Evolutionary conservation across 1,140 invertebrate species (phyloP).

Genomic region (Monochamus saltuarius): DNA sequence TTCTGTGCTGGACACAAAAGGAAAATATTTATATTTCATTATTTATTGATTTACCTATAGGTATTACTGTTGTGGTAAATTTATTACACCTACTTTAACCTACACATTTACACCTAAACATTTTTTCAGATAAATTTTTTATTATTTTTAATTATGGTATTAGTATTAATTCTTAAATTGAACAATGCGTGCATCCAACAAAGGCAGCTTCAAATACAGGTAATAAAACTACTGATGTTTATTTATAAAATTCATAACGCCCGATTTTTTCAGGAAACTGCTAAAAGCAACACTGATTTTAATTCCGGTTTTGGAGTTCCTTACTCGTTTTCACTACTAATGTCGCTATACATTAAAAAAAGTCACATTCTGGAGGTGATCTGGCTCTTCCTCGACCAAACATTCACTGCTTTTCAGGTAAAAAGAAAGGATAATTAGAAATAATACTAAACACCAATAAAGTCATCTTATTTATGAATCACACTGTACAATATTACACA

Average conservation of each 20-base stretch:
- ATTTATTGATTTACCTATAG: constrained; percentile 67
- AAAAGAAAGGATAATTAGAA: constrained; percentile 8
- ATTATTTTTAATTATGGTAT: constrained; percentile 74
- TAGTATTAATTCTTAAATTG: constrained; percentile 73
- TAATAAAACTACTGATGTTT: constrained; percentile 34
- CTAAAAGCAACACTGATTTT: constrained; percentile 66
- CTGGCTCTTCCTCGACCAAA: constrained; percentile 65
- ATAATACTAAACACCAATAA: too few relatives aligned
- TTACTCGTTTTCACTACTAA: constrained; percentile 60
- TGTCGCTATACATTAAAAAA: constrained; percentile 52
- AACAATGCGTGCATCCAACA: constrained; percentile 63
- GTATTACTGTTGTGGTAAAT: constrained; percentile 66
- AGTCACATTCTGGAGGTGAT: constrained; percentile 57
- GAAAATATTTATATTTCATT: constrained; percentile 61
- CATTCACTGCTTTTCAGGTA: constrained; percentile 68
- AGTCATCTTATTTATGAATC: too few relatives aligned
- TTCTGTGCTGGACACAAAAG: constrained; percentile 68
- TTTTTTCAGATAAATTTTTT: constrained; percentile 70
- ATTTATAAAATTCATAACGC: not conserved
- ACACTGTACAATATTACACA: too few relatives aligned
- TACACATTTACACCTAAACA: too few relatives aligned
- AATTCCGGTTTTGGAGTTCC: constrained; percentile 69
- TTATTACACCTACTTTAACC: constrained; percentile 2
- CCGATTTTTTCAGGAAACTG: constrained; percentile 59
- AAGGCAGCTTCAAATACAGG: constrained; percentile 65